Percentiles rank a stretch among this genome's conserved stretches.
Conservation (phyloP, 2,888 invertebrate species). For the Cerastis rubricosa region DNA sequence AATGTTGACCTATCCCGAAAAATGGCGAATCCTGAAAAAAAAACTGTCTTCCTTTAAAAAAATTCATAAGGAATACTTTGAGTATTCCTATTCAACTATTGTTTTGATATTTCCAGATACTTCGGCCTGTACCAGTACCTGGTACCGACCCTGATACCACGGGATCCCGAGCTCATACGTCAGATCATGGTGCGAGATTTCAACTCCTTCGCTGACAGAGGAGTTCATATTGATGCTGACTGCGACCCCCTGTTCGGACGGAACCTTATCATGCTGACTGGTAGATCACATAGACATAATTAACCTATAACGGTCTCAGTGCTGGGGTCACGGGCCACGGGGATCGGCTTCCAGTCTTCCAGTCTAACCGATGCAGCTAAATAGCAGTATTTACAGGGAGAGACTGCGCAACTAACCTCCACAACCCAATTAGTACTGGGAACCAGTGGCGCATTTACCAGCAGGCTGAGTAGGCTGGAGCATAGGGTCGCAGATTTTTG, state of each 20-base stretch:
- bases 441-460: no score
- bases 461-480: no score
- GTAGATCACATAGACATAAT: conserved; percentile 52
- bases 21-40: background rate
- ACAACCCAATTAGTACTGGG: background rate
- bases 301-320: background rate
- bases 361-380: background rate
- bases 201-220: conserved; percentile 76
- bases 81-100: background rate
- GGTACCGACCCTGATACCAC: conserved; percentile 78
- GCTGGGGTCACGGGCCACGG: background rate
- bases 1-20: background rate
- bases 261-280: conserved; percentile 79
- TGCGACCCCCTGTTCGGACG: conserved; percentile 79
- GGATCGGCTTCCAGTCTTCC: background rate
- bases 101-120: conserved; percentile 68
- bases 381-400: background rate
- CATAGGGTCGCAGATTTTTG: no score
- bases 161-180: conserved; percentile 78
- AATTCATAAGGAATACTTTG: background rate
- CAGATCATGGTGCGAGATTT: conserved; percentile 81
- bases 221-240: conserved; percentile 76
- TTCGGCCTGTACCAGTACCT: conserved; percentile 81
- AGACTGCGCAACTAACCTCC: background rate
- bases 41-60: background rate